Base-by-base conservation (phyloP, 2,888 invertebrate genomes). In the Conomelus anceps region DNA sequence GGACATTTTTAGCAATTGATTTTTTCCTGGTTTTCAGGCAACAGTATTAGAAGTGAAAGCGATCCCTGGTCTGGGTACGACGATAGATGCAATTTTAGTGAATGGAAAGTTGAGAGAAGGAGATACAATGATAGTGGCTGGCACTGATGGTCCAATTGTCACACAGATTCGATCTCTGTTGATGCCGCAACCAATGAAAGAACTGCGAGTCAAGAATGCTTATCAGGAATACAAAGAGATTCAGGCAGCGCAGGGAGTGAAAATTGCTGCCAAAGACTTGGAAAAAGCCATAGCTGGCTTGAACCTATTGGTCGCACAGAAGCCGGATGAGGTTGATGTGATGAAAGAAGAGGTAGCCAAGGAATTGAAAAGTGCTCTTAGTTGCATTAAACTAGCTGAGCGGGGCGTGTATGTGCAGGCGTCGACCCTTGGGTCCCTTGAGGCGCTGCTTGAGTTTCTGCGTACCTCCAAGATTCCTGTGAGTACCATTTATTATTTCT, bases 401-500 rank as follows among this genome's bases (percentile, higher is more conserved):
- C 95, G 98, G 90, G 99, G 99, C 86, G 99, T 99, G 85, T 99
- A 98, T 94, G 99, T 99, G n/a, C 99, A 99, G 93, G 99, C 99
- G 0, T 99, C 99, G 0, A 99, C 99, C n/a, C 95, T 99, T 7
- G 99, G 99, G 9, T 99, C 99, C 0, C 94, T 99, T 13, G 99
- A 99, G 93, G 99, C 99, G 0, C 94, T 99, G 89, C 94, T 99
- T 6, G 98, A 99, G 93, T 99, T 99, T 94, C 95, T 99, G 89
- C 96, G 96, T 92, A 95, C 96, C 89, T 98, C 98, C 91, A 98
- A 98, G 94, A 99, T 99, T 93, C 99, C 99, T 93, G 98, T 98
- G 93, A 96, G 97, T 95, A 89, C 89, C 89, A n/a, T n/a, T n/a
- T n/a, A n/a, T 89, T 23, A 41, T 13, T 90, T 86, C n/a, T 26